These are phyloP conservation scores for Spodoptera frugiperda DNA, from an alignment of 1,140 invertebrate genomes.

Conservation along the genomic window DNA sequence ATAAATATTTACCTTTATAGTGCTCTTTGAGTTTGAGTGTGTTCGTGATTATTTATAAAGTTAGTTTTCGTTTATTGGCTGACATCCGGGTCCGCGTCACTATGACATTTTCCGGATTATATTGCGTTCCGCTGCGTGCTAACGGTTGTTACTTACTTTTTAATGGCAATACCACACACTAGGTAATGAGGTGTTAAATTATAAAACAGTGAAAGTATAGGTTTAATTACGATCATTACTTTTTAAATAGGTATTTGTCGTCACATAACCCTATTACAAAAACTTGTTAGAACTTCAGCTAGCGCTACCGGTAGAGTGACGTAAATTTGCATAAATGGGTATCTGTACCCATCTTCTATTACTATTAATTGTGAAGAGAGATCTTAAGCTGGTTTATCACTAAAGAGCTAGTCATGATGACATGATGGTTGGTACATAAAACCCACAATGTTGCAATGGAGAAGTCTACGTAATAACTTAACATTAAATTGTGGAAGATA, in stretches of 20 bases:
- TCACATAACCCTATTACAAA: background rate
- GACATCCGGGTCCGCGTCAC: constrained; percentile 36
- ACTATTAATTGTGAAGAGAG: background rate
- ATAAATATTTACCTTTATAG: constrained; percentile 52
- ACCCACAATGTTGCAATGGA: background rate
- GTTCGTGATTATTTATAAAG: constrained; percentile 1
- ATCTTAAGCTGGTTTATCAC: background rate
- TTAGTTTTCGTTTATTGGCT: constrained; percentile 37
- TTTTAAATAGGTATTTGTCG: constrained; percentile 14
- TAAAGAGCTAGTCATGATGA: constrained; percentile 19
- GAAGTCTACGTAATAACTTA: background rate
- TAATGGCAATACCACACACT: constrained; percentile 42
- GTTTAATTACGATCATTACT: constrained; percentile 10
- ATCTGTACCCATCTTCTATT: background rate
- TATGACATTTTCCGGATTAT: constrained; percentile 57
- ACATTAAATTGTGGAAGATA: background rate
- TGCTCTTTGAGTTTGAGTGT: constrained; percentile 1
- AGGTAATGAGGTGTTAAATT: constrained; percentile 43
- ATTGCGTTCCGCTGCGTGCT: constrained; percentile 49
- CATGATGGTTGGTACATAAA: constrained; percentile 4
- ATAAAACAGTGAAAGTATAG: constrained; percentile 49
- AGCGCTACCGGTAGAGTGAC: background rate
- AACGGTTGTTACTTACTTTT: constrained; percentile 47
- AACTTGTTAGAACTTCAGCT: background rate
- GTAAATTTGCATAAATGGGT: too few species aligned